Evolutionary conservation across 2,113 vertebrate genomes (phyloP).

Genomic region (Scortum barcoo): DNA sequence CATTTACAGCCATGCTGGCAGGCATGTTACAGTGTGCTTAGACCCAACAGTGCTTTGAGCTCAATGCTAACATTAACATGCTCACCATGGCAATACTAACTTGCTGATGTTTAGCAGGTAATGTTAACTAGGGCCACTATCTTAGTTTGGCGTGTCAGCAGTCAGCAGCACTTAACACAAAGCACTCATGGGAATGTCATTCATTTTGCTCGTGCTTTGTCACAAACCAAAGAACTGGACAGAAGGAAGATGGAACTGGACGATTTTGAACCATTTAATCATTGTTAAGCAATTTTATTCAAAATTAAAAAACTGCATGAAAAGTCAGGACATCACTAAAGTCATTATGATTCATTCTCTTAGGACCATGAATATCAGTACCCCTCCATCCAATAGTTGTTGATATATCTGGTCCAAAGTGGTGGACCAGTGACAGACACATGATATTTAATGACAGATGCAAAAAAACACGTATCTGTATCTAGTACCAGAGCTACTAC

Average conservation of each 20-base stretch:
- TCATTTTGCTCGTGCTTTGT: background rate
- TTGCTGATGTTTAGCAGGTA: background rate
- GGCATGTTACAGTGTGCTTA: no score
- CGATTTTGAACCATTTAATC: no score
- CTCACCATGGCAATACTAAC: background rate
- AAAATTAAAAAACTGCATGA: no score
- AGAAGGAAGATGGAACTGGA: no score
- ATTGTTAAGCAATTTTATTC: no score
- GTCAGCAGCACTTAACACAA: no score
- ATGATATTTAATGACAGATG: background rate
- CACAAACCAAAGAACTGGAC: background rate
- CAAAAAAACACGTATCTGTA: background rate
- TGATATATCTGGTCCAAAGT: background rate
- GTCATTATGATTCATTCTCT: background rate
- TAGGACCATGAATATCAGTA: no score
- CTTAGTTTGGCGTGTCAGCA: no score
- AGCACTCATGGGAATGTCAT: no score
- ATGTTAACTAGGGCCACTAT: background rate
- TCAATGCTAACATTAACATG: background rate
- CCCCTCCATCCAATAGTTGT: background rate
- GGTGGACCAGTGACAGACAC: background rate
- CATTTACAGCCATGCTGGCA: background rate
- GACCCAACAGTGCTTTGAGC: no score
- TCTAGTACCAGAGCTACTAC: no score
- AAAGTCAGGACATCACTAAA: no score